Percentiles rank a stretch among this genome's conserved stretches.
phyloP scores from a whole-genome alignment of 1,140 invertebrate genomes.

The Tetraneura akinire region DNA sequence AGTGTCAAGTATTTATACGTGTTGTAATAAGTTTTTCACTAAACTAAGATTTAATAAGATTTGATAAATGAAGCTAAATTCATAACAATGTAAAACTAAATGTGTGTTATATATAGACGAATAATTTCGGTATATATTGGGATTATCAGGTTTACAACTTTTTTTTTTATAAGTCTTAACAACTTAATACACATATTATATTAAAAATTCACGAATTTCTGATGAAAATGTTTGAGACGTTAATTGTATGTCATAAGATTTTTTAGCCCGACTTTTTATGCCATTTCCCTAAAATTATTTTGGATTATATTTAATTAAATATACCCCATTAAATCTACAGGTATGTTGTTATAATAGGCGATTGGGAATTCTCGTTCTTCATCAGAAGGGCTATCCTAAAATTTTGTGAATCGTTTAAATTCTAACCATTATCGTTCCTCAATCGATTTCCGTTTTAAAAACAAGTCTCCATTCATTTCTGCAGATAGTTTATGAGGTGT shows the following conservation, averaged over 20 bases:
- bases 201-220: neutral
- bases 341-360: neutral
- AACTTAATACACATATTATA: too few relatives aligned
- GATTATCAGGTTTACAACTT: too few relatives aligned
- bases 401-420: slow-evolving; percentile 2
- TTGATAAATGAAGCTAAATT: too few relatives aligned
- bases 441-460: slow-evolving; percentile 26
- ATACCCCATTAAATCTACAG: slow-evolving; percentile 6
- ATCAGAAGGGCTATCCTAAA: neutral
- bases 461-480: slow-evolving; percentile 15
- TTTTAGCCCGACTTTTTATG: neutral
- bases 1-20: too few relatives aligned
- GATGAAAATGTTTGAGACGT: neutral
- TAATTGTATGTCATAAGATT: neutral
- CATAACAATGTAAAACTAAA: too few relatives aligned
- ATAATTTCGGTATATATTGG: too few relatives aligned
- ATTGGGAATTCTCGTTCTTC: neutral
- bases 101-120: too few relatives aligned
- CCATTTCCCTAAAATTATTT: neutral
- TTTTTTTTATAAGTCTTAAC: too few relatives aligned
- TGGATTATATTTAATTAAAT: slow-evolving; percentile 2
- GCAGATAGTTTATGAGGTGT: slow-evolving; percentile 33
- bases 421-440: slow-evolving; percentile 19
- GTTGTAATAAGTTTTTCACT: too few relatives aligned
- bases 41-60: too few relatives aligned